A percentile compares a stretch with the other conserved stretches of the same genome.
Evolutionary conservation across 2,113 vertebrate genomes (phyloP).

Genomic region (Oreochromis aureus): DNA sequence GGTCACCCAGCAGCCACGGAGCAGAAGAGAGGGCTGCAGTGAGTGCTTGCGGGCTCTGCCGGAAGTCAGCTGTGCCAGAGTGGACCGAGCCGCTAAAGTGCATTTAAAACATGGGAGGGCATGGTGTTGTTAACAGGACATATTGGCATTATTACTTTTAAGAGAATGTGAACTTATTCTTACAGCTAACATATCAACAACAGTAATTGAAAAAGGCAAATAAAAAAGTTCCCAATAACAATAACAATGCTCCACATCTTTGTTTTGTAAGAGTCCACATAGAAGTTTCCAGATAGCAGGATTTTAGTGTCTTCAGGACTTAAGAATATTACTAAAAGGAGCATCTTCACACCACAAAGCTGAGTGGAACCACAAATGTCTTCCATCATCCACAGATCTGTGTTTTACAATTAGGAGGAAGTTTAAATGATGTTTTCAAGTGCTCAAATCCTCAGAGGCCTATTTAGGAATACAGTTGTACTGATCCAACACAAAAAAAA

Average conservation of each 20-base stretch:
- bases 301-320: background rate
- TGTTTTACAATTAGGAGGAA: background rate
- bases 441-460: background rate
- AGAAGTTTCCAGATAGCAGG: background rate
- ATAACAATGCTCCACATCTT: background rate
- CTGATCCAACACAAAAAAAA: background rate
- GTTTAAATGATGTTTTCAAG: background rate
- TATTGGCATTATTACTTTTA: background rate
- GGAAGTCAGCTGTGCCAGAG: background rate
- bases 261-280: background rate
- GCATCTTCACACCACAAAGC: background rate
- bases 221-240: background rate
- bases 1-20: background rate
- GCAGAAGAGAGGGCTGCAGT: background rate
- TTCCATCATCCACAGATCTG: background rate
- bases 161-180: background rate
- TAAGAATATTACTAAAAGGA: background rate
- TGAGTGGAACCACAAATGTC: background rate
- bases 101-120: background rate
- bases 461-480: background rate
- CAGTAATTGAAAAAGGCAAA: background rate
- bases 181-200: background rate
- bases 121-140: background rate
- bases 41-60: accelerated
- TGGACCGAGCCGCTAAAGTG: background rate